A percentile compares a stretch with the other conserved stretches of the same genome.
phyloP scores from a whole-genome alignment of 2,113 vertebrate species.

The Climacteris rufus region DNA sequence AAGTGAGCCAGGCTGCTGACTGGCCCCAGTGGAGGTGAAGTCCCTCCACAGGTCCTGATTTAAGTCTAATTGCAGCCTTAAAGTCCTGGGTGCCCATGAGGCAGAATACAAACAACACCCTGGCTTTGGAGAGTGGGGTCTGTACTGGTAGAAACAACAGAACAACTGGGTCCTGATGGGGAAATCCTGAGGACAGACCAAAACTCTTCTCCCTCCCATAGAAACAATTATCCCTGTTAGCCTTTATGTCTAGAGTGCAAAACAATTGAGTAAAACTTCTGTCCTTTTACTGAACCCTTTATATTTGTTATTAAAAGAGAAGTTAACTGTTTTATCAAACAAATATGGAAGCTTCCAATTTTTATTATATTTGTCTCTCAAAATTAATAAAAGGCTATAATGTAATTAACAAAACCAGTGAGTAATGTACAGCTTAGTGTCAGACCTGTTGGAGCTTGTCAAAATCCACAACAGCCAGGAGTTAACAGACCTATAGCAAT shows the following conservation, averaged over 20 bases:
- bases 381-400: neutral
- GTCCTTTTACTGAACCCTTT: neutral
- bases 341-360: neutral
- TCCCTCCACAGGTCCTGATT: neutral
- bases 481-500: neutral
- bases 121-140: neutral
- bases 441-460: neutral
- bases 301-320: neutral
- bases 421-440: neutral
- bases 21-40: accelerated
- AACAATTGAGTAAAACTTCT: neutral
- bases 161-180: neutral
- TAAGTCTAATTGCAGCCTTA: neutral
- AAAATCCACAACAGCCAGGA: neutral
- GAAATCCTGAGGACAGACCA: neutral
- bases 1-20: neutral
- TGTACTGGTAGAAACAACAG: neutral
- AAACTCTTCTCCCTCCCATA: neutral
- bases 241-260: neutral
- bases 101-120: neutral
- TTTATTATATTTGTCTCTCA: neutral
- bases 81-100: neutral
- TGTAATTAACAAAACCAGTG: neutral
- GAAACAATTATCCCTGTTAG: neutral
- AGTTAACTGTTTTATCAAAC: neutral